These are phyloP conservation scores for Knipowitschia caucasica DNA, from an alignment of 2,797 vertebrate genomes.

Conservation along the genomic window DNA sequence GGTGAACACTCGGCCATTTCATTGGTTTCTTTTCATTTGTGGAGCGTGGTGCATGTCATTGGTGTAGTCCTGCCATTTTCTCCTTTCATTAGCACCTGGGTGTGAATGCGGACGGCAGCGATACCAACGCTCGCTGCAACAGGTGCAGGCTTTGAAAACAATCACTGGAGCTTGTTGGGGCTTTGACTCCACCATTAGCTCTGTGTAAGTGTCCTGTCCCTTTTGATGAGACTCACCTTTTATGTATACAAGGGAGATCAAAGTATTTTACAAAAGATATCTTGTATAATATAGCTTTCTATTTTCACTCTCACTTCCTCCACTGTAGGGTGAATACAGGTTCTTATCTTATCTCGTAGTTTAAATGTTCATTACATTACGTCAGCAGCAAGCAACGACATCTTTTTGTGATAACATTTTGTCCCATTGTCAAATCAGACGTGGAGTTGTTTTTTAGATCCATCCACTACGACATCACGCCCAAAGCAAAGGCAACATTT, in stretches of 20 bases:
- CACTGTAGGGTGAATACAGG: too few species aligned
- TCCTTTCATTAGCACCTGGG: not conserved
- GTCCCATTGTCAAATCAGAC: too few species aligned
- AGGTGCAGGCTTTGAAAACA: constrained; percentile 6
- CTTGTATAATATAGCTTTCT: too few species aligned
- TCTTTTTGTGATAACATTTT: too few species aligned
- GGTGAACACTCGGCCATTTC: constrained; percentile 60
- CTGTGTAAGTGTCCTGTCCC: constrained; percentile 3
- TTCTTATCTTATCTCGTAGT: too few species aligned
- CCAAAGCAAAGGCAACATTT: too few species aligned
- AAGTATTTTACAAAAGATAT: not conserved
- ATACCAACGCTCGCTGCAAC: not conserved
- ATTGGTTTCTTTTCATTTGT: constrained; percentile 15
- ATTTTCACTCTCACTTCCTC: too few species aligned
- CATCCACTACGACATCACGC: too few species aligned
- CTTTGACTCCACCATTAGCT: not conserved
- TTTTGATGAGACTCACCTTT: not conserved
- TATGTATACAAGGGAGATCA: not conserved
- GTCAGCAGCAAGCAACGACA: too few species aligned
- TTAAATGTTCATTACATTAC: too few species aligned
- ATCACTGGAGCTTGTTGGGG: not conserved
- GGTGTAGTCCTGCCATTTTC: not conserved
- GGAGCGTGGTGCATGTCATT: constrained; percentile 24
- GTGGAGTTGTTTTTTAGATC: too few species aligned
- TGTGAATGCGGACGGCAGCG: constrained; percentile 2